These are phyloP conservation scores for Caerostris darwini DNA, from an alignment of 1,140 invertebrate species.

Conservation along the genomic window DNA sequence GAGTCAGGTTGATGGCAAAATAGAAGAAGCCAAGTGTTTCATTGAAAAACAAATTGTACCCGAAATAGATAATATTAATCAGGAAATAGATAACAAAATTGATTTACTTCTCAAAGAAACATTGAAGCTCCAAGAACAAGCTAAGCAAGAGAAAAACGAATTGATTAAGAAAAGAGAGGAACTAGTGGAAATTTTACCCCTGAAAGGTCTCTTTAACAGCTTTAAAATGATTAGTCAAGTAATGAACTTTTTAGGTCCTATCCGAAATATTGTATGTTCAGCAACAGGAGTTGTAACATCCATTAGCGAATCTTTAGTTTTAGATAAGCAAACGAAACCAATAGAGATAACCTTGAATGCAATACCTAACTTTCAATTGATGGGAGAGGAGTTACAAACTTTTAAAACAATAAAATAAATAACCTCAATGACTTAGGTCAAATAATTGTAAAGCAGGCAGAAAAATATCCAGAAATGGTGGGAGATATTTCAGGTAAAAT, in stretches of 20 bases:
- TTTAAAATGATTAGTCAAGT: neutral
- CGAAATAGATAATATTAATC: neutral
- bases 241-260: neutral
- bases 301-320: constrained; percentile 20
- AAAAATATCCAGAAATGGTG: neutral
- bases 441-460: neutral
- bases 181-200: neutral
- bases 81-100: neutral
- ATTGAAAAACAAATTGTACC: neutral
- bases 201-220: neutral
- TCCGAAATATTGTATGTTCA: neutral
- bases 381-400: neutral
- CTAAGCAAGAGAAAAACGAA: neutral
- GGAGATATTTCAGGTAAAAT: neutral
- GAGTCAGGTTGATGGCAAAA: neutral
- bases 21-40: constrained; percentile 22
- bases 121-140: neutral
- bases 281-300: neutral
- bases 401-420: neutral
- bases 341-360: neutral
- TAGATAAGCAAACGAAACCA: neutral
- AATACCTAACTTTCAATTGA: neutral
- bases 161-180: constrained; percentile 9
- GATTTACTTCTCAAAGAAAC: neutral
- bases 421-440: neutral